Conservation (phyloP, 2,888 invertebrate genomes). For the Pristionchus fissidentatus region DNA sequence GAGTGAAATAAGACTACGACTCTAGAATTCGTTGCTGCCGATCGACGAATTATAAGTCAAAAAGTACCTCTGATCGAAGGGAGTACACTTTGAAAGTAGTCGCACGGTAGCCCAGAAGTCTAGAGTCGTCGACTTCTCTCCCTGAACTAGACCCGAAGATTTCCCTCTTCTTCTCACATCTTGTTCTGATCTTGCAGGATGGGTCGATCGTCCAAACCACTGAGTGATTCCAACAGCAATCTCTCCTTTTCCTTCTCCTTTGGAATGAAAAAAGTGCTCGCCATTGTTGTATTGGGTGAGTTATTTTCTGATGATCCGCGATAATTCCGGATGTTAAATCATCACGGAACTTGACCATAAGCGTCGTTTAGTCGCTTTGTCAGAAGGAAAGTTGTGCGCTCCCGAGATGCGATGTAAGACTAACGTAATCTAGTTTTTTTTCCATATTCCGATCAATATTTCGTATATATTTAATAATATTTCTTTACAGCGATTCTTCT, state of each 20-base stretch:
- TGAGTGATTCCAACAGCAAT: not conserved
- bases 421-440: too few species aligned
- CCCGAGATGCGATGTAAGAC: too few species aligned
- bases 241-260: conserved; percentile 26
- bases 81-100: too few species aligned
- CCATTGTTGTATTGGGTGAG: not conserved
- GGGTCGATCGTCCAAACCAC: conserved; percentile 34
- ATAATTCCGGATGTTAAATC: not conserved
- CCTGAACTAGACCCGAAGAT: not conserved
- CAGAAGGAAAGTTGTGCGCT: too few species aligned
- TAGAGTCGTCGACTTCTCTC: too few species aligned
- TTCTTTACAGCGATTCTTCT: not conserved
- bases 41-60: too few species aligned
- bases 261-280: conserved; percentile 9
- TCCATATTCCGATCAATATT: too few species aligned
- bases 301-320: not conserved
- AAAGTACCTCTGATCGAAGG: too few species aligned
- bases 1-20: too few species aligned
- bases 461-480: not conserved
- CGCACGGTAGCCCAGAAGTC: too few species aligned
- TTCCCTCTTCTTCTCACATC: not conserved
- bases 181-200: conserved; percentile 32
- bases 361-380: too few species aligned
- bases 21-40: too few species aligned
- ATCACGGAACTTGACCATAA: not conserved